These are phyloP conservation scores for Notarius lentiginosus DNA, from an alignment of 2,113 vertebrate species.

Conservation along the genomic window DNA sequence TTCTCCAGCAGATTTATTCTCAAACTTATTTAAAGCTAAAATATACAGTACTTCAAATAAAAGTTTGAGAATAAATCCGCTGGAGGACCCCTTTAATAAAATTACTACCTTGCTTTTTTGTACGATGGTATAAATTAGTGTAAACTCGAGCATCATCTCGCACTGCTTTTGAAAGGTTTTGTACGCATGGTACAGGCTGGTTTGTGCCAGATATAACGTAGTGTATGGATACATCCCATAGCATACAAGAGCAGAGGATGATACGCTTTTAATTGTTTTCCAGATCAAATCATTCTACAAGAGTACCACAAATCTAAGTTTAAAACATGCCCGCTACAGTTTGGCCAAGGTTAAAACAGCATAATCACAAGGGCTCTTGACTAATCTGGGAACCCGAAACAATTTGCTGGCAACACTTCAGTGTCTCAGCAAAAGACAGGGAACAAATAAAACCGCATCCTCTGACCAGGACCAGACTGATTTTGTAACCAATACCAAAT, in stretches of 20 bases:
- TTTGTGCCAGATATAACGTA: no score
- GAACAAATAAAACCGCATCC: no score
- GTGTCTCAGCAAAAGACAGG: no score
- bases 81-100: neutral
- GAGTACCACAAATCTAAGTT: neutral
- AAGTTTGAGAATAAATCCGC: no score
- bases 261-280: neutral
- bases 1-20: no score
- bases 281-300: neutral
- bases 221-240: neutral
- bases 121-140: neutral
- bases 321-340: neutral
- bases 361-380: no score
- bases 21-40: no score
- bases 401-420: no score
- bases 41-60: no score
- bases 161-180: neutral
- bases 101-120: neutral
- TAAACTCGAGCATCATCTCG: neutral
- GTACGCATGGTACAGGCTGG: neutral
- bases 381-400: no score
- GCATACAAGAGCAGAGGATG: neutral
- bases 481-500: neutral
- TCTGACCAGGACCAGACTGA: neutral
- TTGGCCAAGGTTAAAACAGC: no score